Base-by-base conservation (phyloP, 2,797 vertebrate species). In the Salarias fasciatus region DNA sequence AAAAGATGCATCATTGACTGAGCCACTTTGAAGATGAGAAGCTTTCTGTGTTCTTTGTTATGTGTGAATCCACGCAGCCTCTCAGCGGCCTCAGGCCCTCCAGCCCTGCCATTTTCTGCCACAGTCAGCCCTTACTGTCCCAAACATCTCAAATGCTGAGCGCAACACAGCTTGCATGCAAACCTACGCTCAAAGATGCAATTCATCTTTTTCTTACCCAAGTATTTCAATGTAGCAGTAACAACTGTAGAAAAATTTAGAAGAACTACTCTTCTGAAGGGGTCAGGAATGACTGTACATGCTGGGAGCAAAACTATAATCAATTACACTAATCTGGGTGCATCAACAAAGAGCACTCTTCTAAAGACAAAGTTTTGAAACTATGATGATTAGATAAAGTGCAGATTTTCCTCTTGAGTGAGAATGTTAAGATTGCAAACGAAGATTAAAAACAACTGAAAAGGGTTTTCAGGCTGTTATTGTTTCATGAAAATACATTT, bases 21-120 rank as follows among this genome's bases (percentile, higher is more conserved):
- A 73, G 28, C 15, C 59, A 79, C 80, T 89, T 87, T 85, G 74
- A 89, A 84, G 83, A 88, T 76, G 75, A 82, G 63, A 77, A 59
- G 70, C 59, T 64, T 55, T 63, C 66, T 7, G 61, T 46, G 52
- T 48, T 69, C 66, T 88, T 86, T 86, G 79, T 81, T 66, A 79
- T 51, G 24, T 30, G 56, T 50, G 44, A 68, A 70, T 71, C 52
- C 56, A 68, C 49, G 57, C 8, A 74, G 72, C 51, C 59, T 73
- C 64, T 71, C 67, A 12, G 57, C 14, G 61, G 73, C 83, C 63
- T 59, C 51, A 49, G 74, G 77, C 77, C 68, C 49, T 56, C 53
- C 61, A 5, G 63, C 40, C 59, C 62, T 57, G 68, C 69, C 77
- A 72, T 77, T 65, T 47, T 56, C 72, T 58, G 56, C 72, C 55